Evolutionary conservation across 1,140 invertebrate genomes (phyloP), one percentile per base, ranked within the genome.

Genomic region (Bombus breviceps): DNA sequence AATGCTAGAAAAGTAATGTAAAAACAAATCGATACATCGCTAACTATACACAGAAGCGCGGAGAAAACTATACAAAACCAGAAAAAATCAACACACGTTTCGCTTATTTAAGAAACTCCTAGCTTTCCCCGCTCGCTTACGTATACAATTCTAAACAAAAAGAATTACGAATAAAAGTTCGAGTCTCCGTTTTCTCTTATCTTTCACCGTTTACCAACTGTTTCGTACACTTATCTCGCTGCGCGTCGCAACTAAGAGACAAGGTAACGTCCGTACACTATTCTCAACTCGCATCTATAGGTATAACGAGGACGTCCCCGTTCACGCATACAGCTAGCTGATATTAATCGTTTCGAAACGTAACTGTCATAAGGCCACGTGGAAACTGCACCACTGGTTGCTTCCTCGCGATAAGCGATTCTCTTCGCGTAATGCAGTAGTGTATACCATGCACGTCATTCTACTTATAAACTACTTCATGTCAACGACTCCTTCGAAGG

Each of bases 371-470:
- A 68, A 74, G 68, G 57, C 68, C 87, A 75, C 81, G 88, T 78
- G 79, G 88, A 83, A 86, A 86, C 59, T 84, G 68, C 88, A 71
- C 85, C 88, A 90, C 88, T 87, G 88, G 88, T 90, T 90, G 88
- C 88, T 90, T 89, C 85, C 88, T 62, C 28, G 81, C 76, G 88
- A 72, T 86, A 89, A 89, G 85, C 86, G 75, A 90, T 90, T 89
- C 88, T 81, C 84, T 59, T 87, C 64, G 81, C 87, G 88, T 86
- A 89, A 86, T 75, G n/a, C 66, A 69, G 69, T 74, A 13, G 47
- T 22, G 68, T 57, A 59, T 39, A 43, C 53, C 43, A 34, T 75
- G 64, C 72, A 66, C 77, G 88, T 89, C 88, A 84, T 87, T 81
- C 76, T 77, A 53, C 75, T 41, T 53, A 73, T 75, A 81, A 78